Evolutionary conservation across 2,113 vertebrate genomes (phyloP).

Genomic region (Pterocles burchelli): DNA sequence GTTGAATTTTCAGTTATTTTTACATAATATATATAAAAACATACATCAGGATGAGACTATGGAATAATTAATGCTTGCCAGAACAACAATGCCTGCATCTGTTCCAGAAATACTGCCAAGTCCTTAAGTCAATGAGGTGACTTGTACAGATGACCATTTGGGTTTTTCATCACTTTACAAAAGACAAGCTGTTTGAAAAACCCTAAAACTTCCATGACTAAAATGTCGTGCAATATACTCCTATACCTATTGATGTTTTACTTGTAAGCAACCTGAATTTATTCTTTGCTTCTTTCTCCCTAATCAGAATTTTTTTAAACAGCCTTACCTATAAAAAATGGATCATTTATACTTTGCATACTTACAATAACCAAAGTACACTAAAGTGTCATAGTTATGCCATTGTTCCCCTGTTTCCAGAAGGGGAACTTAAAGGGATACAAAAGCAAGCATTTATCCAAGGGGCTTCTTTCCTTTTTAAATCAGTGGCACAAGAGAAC

Average conservation of each 20-base stretch:
- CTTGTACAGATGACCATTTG: background rate
- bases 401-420: background rate
- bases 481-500: background rate
- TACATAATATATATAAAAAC: conserved; percentile 5
- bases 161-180: background rate
- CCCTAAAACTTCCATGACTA: background rate
- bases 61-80: background rate
- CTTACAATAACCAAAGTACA: background rate
- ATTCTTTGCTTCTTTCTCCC: background rate
- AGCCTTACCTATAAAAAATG: background rate
- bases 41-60: background rate
- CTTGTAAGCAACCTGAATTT: background rate
- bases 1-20: conserved; percentile 9
- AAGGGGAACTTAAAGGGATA: background rate
- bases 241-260: background rate
- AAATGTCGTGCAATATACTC: background rate
- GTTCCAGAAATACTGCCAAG: background rate
- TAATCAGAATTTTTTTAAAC: background rate
- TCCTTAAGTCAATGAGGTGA: background rate
- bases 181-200: background rate
- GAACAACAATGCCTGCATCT: conserved; percentile 30
- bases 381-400: background rate
- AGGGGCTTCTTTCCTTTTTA: background rate
- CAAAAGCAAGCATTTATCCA: background rate
- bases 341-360: background rate